phyloP scores from a whole-genome alignment of 2,888 invertebrate genomes.

The Leptinotarsa peninsularis region DNA sequence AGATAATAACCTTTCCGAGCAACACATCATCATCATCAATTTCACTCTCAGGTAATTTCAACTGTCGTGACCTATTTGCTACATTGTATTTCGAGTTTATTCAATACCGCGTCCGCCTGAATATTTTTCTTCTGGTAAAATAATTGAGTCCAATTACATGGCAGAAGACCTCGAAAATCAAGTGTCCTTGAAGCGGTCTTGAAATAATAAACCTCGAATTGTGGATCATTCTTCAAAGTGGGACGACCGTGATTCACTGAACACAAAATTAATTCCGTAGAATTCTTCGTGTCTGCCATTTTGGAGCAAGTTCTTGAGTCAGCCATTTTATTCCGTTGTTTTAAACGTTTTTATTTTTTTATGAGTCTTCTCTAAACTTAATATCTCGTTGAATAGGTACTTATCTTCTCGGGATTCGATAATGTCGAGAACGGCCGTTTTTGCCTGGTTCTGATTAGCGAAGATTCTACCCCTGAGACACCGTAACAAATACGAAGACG shows the following conservation, averaged over 20 bases:
- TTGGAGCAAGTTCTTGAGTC: background rate
- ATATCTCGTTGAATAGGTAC: too few species aligned
- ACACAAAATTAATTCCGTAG: background rate
- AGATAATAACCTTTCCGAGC: constrained; percentile 14
- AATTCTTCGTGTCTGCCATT: background rate
- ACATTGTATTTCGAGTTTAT: constrained; percentile 25
- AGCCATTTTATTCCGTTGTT: background rate
- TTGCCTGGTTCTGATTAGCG: too few species aligned
- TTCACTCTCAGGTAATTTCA: constrained; percentile 29
- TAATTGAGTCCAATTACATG: constrained; percentile 49
- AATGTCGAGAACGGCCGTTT: too few species aligned
- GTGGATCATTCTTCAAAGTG: constrained; percentile 24
- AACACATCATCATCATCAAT: constrained; percentile 25
- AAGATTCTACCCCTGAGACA: too few species aligned
- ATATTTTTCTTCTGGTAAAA: constrained; percentile 14
- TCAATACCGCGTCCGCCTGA: constrained; percentile 24
- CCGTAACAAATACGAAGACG: too few species aligned
- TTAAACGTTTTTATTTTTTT: too few species aligned
- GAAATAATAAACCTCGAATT: constrained; percentile 27
- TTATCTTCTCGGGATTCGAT: too few species aligned
- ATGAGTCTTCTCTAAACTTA: too few species aligned
- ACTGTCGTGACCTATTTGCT: constrained; percentile 27
- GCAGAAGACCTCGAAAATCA: constrained; percentile 50
- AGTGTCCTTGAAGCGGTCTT: constrained; percentile 50
- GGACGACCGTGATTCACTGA: constrained; percentile 17